Percentiles rank a stretch among this genome's conserved stretches.
These are phyloP conservation scores for Pachycephala philippinensis DNA, from an alignment of 2,113 vertebrate species.

Conservation along the genomic window DNA sequence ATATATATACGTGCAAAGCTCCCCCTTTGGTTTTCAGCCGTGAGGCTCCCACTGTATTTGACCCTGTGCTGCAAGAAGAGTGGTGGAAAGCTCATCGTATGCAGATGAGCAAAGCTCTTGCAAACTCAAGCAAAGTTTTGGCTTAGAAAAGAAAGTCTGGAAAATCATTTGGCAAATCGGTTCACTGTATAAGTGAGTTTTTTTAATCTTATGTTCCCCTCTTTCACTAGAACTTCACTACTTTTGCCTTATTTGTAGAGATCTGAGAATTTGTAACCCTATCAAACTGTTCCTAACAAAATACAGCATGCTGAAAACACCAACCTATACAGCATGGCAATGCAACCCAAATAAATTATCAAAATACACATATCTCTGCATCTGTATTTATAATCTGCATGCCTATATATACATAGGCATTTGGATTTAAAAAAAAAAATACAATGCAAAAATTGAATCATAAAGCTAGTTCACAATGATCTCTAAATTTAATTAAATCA, in stretches of 20 bases:
- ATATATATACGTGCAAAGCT: not conserved
- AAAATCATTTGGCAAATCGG: not conserved
- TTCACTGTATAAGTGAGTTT: not conserved
- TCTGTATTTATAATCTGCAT: not conserved
- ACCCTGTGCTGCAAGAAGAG: not conserved
- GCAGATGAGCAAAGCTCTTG: not conserved
- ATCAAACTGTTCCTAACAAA: not conserved
- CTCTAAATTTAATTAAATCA: slow-evolving; percentile 13
- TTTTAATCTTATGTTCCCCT: not conserved
- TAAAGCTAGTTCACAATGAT: not conserved
- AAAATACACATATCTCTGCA: not conserved
- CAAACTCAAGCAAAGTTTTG: not conserved
- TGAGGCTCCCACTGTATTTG: not conserved
- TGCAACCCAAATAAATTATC: not conserved
- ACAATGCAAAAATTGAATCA: not conserved
- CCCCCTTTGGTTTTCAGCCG: not conserved
- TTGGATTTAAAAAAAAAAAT: not conserved
- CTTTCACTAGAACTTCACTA: not conserved
- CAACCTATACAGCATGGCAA: not conserved
- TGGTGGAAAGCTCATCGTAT: not conserved
- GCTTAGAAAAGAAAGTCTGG: not conserved
- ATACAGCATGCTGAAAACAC: not conserved
- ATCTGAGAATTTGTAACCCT: not conserved
- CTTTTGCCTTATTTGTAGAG: not conserved
- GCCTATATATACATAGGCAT: not conserved